A percentile compares a stretch with the other conserved stretches of the same genome.
These are phyloP conservation scores for Takifugu ocellatus DNA, from an alignment of 2,797 vertebrate genomes.

Conservation along the genomic window DNA sequence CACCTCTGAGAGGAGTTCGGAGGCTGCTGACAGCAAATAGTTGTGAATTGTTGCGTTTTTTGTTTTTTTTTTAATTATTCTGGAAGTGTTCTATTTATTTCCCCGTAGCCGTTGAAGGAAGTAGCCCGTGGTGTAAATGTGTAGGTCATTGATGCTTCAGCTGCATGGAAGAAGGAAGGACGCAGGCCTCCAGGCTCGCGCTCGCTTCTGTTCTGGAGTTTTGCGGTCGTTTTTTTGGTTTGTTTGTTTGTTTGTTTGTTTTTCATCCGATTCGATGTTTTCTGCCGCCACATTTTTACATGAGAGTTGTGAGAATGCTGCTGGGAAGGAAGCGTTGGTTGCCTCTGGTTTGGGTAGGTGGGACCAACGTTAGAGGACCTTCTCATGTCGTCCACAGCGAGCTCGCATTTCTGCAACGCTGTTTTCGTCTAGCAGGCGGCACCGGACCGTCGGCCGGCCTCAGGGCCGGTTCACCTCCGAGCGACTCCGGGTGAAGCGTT, in stretches of 20 bases:
- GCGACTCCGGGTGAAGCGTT: slow-evolving; percentile 11
- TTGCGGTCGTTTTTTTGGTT: not conserved
- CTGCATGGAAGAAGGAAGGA: slow-evolving; percentile 46
- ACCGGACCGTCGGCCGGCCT: not conserved
- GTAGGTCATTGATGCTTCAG: slow-evolving; percentile 32
- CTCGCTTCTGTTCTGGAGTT: not conserved
- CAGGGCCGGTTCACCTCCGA: slow-evolving; percentile 9
- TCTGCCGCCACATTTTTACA: slow-evolving; percentile 7
- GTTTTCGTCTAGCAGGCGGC: slow-evolving; percentile 47
- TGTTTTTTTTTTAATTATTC: slow-evolving; percentile 5
- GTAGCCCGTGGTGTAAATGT: slow-evolving; percentile 35
- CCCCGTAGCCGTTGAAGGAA: slow-evolving; percentile 32
- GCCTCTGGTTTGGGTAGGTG: slow-evolving; percentile 31
- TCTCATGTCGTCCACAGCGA: slow-evolving; percentile 44
- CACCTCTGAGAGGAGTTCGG: slow-evolving; percentile 6
- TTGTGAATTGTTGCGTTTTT: not conserved
- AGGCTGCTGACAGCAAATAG: slow-evolving; percentile 7
- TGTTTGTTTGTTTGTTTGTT: not conserved
- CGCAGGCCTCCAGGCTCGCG: slow-evolving; percentile 26
- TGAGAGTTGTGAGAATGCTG: not conserved
- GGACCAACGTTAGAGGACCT: slow-evolving; percentile 55
- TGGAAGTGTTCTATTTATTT: slow-evolving; percentile 46
- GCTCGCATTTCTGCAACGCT: slow-evolving; percentile 51
- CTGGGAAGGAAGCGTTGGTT: slow-evolving; percentile 6
- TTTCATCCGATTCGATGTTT: slow-evolving; percentile 13